These are phyloP conservation scores for Cotesia vestalis DNA, from an alignment of 1,140 invertebrate genomes.

Conservation along the genomic window DNA sequence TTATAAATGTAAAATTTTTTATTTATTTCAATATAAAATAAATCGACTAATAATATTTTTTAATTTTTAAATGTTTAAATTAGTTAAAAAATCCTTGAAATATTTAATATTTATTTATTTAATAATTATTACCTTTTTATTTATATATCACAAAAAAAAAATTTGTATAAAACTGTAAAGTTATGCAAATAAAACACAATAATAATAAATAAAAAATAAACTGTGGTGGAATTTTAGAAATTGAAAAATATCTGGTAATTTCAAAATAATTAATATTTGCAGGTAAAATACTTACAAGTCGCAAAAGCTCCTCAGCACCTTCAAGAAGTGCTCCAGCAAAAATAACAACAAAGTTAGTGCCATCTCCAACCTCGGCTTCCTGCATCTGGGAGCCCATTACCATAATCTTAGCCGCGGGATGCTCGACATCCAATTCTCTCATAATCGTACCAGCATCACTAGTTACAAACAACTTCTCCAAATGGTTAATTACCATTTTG, in stretches of 20 bases:
- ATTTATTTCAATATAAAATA: too few relatives aligned
- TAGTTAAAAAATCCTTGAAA: too few relatives aligned
- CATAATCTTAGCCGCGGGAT: slow-evolving; percentile 98
- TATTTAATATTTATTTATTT: neutral
- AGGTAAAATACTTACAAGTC: slow-evolving; percentile 69
- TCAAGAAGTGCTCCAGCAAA: slow-evolving; percentile 92
- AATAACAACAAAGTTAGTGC: slow-evolving; percentile 98
- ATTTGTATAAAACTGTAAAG: too few relatives aligned
- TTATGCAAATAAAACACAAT: too few relatives aligned
- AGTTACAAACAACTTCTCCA: slow-evolving; percentile 98
- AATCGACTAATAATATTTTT: neutral
- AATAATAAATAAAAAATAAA: too few relatives aligned
- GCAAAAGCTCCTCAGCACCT: slow-evolving; percentile 89
- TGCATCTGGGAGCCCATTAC: slow-evolving; percentile 97
- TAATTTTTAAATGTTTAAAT: neutral
- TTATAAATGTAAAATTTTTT: too few relatives aligned
- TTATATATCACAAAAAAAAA: too few relatives aligned
- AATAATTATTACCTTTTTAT: neutral
- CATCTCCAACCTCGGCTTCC: slow-evolving; percentile 98
- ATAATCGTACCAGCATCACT: slow-evolving; percentile 99
- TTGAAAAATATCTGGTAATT: too few relatives aligned
- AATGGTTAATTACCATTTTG: slow-evolving; percentile 99
- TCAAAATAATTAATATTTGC: neutral
- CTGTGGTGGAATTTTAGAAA: too few relatives aligned
- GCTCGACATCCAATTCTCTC: slow-evolving; percentile 94